A percentile compares a stretch with the other conserved stretches of the same genome.
phyloP scores from a whole-genome alignment of 2,113 vertebrate species.

The Campylomormyrus tamandua region DNA sequence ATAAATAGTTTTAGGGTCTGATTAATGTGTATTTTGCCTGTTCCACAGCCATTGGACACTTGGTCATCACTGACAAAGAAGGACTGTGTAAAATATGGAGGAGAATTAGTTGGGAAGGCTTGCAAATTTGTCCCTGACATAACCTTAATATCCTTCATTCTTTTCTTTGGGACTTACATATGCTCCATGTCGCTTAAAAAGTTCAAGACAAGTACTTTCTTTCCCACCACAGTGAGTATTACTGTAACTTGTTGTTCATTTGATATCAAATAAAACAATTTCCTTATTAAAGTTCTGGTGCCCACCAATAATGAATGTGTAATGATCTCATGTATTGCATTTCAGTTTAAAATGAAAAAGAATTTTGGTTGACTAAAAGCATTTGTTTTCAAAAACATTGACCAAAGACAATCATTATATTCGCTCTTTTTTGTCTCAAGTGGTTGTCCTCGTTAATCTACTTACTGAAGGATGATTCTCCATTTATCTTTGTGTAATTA shows the following conservation, averaged over 20 bases:
- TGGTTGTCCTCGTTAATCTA: not conserved
- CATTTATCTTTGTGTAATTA: not conserved
- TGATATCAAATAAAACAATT: not conserved
- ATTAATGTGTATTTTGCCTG: slow-evolving; percentile 16
- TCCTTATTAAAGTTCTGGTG: not conserved
- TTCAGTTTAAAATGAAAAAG: not conserved
- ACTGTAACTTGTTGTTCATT: not conserved
- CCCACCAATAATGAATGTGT: not conserved
- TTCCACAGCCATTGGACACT: slow-evolving; percentile 59
- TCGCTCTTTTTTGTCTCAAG: not conserved
- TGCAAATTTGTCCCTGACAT: slow-evolving; percentile 86
- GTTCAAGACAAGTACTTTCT: slow-evolving; percentile 92
- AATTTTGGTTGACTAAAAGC: not conserved
- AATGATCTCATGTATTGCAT: not conserved
- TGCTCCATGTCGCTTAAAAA: slow-evolving; percentile 96
- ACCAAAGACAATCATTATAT: not conserved
- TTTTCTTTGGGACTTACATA: slow-evolving; percentile 95
- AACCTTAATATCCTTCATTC: slow-evolving; percentile 92
- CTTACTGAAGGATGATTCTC: not conserved
- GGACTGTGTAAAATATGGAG: slow-evolving; percentile 78
- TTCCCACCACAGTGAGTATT: slow-evolving; percentile 86
- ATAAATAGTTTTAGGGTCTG: not conserved
- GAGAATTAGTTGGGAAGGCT: slow-evolving; percentile 72
- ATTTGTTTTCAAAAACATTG: not conserved
- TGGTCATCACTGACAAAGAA: slow-evolving; percentile 76